Evolutionary conservation across 2,113 vertebrate genomes (phyloP).

Genomic region (Rhynchopsitta pachyrhyncha): DNA sequence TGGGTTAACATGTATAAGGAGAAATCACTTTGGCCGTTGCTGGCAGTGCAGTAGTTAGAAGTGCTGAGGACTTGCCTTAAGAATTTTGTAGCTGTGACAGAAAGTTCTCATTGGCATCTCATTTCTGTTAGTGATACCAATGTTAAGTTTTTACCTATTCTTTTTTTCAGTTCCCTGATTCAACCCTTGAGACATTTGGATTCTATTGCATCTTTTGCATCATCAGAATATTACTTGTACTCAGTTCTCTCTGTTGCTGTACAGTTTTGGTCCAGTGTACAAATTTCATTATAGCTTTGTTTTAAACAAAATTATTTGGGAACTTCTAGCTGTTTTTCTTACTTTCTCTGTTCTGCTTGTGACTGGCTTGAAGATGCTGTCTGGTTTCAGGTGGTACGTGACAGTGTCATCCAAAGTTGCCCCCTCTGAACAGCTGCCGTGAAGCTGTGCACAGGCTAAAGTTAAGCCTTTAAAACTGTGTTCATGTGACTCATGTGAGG

Average conservation of each 20-base stretch:
- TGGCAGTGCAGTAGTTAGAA: neutral
- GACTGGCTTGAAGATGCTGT: neutral
- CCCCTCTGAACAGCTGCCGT: neutral
- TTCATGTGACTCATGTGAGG: neutral
- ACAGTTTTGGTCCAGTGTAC: neutral
- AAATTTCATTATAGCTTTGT: neutral
- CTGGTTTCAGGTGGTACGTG: neutral
- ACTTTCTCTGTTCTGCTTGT: neutral
- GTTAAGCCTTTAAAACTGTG: neutral
- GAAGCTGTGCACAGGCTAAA: neutral
- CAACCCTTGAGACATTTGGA: neutral
- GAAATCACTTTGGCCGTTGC: neutral
- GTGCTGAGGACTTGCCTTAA: neutral
- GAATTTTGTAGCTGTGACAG: neutral
- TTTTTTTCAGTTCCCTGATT: neutral
- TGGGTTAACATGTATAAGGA: neutral
- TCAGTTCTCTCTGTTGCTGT: neutral
- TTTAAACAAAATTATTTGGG: neutral
- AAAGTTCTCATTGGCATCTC: neutral
- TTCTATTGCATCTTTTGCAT: neutral
- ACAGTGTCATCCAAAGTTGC: neutral
- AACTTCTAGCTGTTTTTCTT: neutral
- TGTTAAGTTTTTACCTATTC: neutral
- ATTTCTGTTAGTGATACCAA: neutral
- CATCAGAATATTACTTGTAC: neutral